Conservation (phyloP, 2,113 vertebrate species). For the rabbit (Oryctolagus cuniculus) region mOryCun1.1 NC_091433.1:64481501-64482000, state of each 20-base stretch:
- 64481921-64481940: not conserved
- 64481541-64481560: not conserved
- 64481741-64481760: not conserved
- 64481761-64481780: not conserved
- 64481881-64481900: conserved; percentile 30
- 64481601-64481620: not conserved
- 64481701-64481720: not conserved
- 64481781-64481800: not conserved
- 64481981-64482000: not conserved
- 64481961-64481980: not conserved
- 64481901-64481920: not conserved
- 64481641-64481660: not conserved
- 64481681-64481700: fast-evolving
- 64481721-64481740: not conserved
- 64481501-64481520: conserved; percentile 25
- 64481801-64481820: not conserved
- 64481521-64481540: conserved; percentile 3
- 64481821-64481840: conserved; percentile 23
- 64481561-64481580: not conserved
- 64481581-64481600: not conserved
- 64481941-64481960: not conserved
- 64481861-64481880: conserved; percentile 32
- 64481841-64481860: not conserved
- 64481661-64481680: not conserved
- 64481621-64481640: not conserved